These are phyloP conservation scores for Pissodes strobi DNA, from an alignment of 1,140 invertebrate genomes.

Conservation along the genomic window DNA sequence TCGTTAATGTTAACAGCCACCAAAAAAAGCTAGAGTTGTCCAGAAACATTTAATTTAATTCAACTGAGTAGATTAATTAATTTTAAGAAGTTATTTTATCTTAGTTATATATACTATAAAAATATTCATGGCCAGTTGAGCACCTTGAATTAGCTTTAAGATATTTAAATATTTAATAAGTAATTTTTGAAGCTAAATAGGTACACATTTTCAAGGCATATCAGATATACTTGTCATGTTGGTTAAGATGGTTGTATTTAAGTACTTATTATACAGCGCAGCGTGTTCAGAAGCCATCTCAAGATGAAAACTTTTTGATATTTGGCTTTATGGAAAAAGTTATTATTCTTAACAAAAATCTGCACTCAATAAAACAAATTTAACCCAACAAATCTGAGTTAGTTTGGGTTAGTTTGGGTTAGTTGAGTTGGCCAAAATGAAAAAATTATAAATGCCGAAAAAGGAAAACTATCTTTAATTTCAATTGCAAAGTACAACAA, in stretches of 20 bases:
- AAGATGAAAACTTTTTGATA: too few relatives aligned
- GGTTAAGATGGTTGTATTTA: constrained; percentile 5
- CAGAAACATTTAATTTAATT: not conserved
- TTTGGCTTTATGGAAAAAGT: too few relatives aligned
- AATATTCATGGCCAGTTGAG: constrained; percentile 20
- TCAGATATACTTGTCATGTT: constrained; percentile 28
- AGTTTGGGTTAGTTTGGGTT: too few relatives aligned
- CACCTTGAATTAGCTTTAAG: constrained; percentile 24
- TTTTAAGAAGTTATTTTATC: constrained; percentile 16
- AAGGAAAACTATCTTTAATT: too few relatives aligned
- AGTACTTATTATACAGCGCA: constrained; percentile 6
- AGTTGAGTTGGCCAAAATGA: too few relatives aligned
- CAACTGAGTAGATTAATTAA: not conserved
- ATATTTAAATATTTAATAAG: constrained; percentile 27
- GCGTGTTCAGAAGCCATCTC: too few relatives aligned
- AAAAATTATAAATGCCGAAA: too few relatives aligned
- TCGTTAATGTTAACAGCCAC: too few relatives aligned
- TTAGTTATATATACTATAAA: constrained; percentile 24
- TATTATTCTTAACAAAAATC: too few relatives aligned
- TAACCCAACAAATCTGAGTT: too few relatives aligned
- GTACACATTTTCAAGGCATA: constrained; percentile 23
- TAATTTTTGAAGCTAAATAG: constrained; percentile 8
- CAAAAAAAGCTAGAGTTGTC: not conserved
- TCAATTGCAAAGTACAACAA: too few relatives aligned
- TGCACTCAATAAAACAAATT: too few relatives aligned